These are phyloP conservation scores for Calameuta idolon DNA, from an alignment of 2,888 invertebrate species.

Conservation along the genomic window DNA sequence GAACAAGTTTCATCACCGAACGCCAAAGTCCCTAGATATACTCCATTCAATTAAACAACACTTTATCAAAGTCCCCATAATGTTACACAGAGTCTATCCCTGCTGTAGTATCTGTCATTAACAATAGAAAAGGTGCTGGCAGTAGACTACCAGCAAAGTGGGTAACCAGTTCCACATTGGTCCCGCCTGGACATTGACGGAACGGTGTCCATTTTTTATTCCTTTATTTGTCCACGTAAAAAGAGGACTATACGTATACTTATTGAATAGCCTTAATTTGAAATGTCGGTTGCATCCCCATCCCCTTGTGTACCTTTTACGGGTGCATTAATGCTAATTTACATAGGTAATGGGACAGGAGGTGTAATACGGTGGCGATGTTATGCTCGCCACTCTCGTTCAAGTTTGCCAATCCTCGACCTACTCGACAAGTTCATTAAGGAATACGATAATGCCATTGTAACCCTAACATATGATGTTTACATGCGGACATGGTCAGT, in stretches of 20 bases:
- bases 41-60: not conserved
- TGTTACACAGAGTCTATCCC: not conserved
- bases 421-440: conserved; percentile 55
- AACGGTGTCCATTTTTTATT: not conserved
- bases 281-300: conserved; percentile 35
- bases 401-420: conserved; percentile 22
- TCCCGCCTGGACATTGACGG: not conserved
- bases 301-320: conserved; percentile 18
- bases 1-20: not conserved
- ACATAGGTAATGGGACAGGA: conserved; percentile 39
- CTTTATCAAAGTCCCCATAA: not conserved
- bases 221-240: not conserved
- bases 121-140: not conserved
- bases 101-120: not conserved
- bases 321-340: conserved; percentile 40
- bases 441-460: conserved; percentile 44
- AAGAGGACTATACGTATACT: not conserved
- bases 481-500: not conserved
- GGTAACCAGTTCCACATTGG: not conserved
- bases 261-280: conserved; percentile 40
- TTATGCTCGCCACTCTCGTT: not conserved
- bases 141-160: not conserved
- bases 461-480: conserved; percentile 20
- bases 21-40: not conserved
- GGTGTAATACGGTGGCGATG: not conserved